These are phyloP conservation scores for Sebastes cheni DNA, from an alignment of 2,797 vertebrate species.

Conservation along the genomic window DNA sequence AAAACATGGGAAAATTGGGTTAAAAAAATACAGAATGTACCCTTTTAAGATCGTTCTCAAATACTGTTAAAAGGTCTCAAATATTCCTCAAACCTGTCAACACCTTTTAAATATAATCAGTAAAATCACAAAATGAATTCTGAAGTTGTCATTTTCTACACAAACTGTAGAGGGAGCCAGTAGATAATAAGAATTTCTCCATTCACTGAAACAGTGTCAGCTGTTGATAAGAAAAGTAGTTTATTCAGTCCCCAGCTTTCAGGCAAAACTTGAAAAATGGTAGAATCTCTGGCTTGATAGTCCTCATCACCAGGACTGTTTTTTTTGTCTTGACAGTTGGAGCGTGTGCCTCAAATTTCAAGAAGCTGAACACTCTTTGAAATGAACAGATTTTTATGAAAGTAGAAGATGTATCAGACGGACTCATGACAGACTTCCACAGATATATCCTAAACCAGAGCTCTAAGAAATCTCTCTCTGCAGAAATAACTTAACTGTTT, in stretches of 20 bases:
- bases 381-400: neutral
- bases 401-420: neutral
- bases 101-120: neutral
- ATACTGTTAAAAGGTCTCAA: neutral
- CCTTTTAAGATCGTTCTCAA: neutral
- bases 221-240: neutral
- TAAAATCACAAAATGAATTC: neutral
- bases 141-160: neutral
- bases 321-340: neutral
- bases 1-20: no score
- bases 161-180: conserved; percentile 65
- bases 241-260: neutral
- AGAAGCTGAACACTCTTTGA: neutral
- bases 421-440: neutral
- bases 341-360: neutral
- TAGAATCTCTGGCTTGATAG: neutral
- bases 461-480: neutral
- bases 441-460: neutral
- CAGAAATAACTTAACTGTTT: neutral
- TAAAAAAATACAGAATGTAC: rapidly evolving
- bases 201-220: neutral
- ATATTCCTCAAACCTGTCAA: neutral
- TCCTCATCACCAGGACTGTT: neutral
- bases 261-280: neutral
- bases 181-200: conserved; percentile 5